Conservation (phyloP, 2,888 invertebrate species). For the Polyommatus iphigenia region DNA sequence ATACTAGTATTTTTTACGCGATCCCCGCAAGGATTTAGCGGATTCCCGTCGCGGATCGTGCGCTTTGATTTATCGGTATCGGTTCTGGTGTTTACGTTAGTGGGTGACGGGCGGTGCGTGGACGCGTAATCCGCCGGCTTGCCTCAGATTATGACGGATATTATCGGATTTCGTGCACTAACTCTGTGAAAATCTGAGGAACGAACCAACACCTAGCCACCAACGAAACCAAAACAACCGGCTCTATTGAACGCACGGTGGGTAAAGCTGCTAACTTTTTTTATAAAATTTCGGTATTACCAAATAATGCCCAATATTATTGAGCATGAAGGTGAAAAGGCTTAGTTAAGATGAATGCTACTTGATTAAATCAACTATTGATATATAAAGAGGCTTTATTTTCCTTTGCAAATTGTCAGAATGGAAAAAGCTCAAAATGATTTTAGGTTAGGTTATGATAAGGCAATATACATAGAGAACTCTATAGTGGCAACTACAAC, state of each 20-base stretch:
- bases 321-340: background rate
- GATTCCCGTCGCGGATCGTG: constrained; percentile 76
- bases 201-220: constrained; percentile 35
- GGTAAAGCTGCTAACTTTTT: background rate
- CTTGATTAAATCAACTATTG: background rate
- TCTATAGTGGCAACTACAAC: background rate
- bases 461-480: background rate
- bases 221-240: background rate
- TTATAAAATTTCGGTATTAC: background rate
- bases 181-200: constrained; percentile 61
- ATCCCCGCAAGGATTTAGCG: constrained; percentile 80
- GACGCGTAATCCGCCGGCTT: constrained; percentile 75
- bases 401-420: background rate
- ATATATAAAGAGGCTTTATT: background rate
- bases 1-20: constrained; percentile 84
- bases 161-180: constrained; percentile 69
- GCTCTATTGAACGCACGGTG: constrained; percentile 13
- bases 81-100: constrained; percentile 78
- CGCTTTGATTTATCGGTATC: constrained; percentile 80
- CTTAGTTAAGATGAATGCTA: background rate
- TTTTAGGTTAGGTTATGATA: constrained; percentile 17
- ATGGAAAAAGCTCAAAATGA: background rate
- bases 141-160: constrained; percentile 77
- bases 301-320: background rate
- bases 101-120: constrained; percentile 69